These are phyloP conservation scores for Rhopalosiphum nymphaeae DNA, from an alignment of 2,888 invertebrate species.

Conservation along the genomic window DNA sequence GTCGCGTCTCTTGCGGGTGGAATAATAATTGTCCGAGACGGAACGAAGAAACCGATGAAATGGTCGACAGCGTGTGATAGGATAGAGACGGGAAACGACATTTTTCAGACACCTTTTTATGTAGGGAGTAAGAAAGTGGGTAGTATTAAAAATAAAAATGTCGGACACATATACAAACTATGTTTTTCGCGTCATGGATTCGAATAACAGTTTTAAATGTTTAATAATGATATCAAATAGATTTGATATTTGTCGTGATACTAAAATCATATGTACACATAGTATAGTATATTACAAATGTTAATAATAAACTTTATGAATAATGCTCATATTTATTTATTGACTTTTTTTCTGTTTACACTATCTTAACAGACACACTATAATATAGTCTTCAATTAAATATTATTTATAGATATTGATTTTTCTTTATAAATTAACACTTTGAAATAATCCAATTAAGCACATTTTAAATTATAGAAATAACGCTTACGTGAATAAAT, in stretches of 20 bases:
- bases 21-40: not conserved
- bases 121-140: not conserved
- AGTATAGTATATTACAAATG: too few species aligned
- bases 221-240: not conserved
- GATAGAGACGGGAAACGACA: not conserved
- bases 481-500: not conserved
- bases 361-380: not conserved
- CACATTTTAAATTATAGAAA: not conserved
- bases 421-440: not conserved
- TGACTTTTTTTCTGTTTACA: not conserved
- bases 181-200: not conserved
- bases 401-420: not conserved
- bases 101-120: not conserved
- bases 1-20: not conserved
- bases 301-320: not conserved
- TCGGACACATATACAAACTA: not conserved
- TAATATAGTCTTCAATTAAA: not conserved
- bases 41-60: not conserved
- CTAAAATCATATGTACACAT: not conserved
- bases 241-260: not conserved
- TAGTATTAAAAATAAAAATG: not conserved
- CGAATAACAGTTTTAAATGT: not conserved
- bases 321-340: not conserved
- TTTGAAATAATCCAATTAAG: not conserved
- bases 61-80: not conserved